phyloP scores from a whole-genome alignment of 2,113 vertebrate species.

The Cyanocitta stelleri region DNA sequence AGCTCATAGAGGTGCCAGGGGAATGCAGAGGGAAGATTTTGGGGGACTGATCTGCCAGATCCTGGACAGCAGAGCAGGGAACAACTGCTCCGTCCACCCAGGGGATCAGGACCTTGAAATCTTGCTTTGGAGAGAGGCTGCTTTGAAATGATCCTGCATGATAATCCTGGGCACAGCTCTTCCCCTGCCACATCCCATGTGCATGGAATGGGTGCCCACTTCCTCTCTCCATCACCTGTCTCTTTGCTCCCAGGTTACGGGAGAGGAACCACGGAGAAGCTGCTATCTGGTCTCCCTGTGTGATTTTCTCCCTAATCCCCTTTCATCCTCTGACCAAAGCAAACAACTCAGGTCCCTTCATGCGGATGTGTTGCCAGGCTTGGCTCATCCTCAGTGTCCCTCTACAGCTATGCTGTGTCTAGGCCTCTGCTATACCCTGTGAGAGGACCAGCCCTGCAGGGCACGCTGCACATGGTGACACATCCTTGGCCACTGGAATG shows the following conservation, averaged over 20 bases:
- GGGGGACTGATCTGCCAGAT: not conserved
- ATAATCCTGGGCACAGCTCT: not conserved
- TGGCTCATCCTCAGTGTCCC: not conserved
- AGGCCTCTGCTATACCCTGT: accelerated
- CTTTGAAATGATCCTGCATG: not conserved
- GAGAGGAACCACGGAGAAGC: not conserved
- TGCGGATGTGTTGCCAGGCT: not conserved
- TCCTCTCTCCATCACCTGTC: not conserved
- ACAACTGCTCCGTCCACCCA: not conserved
- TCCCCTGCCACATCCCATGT: accelerated
- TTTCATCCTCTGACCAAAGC: not conserved
- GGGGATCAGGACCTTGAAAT: not conserved
- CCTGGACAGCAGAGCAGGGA: not conserved
- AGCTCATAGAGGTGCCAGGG: not conserved
- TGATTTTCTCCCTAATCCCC: not conserved
- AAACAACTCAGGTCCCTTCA: not conserved
- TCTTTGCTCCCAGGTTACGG: not conserved
- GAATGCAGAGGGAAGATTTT: not conserved
- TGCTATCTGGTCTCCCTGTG: accelerated
- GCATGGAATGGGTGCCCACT: accelerated
- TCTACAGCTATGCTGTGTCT: not conserved
- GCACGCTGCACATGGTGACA: accelerated
- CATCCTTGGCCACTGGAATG: accelerated
- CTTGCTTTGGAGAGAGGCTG: not conserved
- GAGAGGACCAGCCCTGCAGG: not conserved